Percentiles rank a stretch among this genome's conserved stretches.
phyloP scores from a whole-genome alignment of 2,888 invertebrate genomes.

The Lochmaea crataegi region DNA sequence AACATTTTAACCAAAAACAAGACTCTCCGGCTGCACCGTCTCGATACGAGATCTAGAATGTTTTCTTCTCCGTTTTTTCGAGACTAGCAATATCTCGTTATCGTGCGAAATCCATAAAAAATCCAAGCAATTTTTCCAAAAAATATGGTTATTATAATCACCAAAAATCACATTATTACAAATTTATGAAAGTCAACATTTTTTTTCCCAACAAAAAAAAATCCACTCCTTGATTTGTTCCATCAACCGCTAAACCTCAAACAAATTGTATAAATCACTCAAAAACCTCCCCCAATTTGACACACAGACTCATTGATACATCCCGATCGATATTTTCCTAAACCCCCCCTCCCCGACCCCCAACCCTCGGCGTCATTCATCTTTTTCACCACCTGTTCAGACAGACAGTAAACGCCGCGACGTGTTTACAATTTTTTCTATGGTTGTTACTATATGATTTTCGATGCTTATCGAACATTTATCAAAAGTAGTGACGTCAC shows the following conservation, averaged over 20 bases:
- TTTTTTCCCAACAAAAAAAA: too few relatives aligned
- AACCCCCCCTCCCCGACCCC: constrained; percentile 44
- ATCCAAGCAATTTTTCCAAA: too few relatives aligned
- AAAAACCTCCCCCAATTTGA: constrained; percentile 42
- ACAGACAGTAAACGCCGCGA: constrained; percentile 55
- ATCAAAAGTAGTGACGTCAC: constrained; percentile 52
- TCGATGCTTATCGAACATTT: constrained; percentile 54
- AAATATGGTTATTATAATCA: too few relatives aligned
- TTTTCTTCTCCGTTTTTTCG: too few relatives aligned
- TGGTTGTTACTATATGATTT: constrained; percentile 49
- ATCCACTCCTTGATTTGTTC: too few relatives aligned
- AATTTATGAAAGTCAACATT: too few relatives aligned
- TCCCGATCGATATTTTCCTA: constrained; percentile 52
- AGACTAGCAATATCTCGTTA: too few relatives aligned
- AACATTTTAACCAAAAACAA: too few relatives aligned
- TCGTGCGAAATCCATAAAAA: too few relatives aligned
- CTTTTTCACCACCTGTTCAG: constrained; percentile 58
- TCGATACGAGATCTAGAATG: too few relatives aligned
- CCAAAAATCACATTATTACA: too few relatives aligned
- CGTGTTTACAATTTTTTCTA: constrained; percentile 51
- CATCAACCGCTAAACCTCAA: constrained; percentile 13
- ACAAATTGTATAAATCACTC: constrained; percentile 43
- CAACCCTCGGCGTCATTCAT: constrained; percentile 53
- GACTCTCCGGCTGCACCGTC: too few relatives aligned
- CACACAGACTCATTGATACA: constrained; percentile 52